Evolutionary conservation across 2,888 invertebrate genomes (phyloP).

Genomic region (Cyclophora punctaria): DNA sequence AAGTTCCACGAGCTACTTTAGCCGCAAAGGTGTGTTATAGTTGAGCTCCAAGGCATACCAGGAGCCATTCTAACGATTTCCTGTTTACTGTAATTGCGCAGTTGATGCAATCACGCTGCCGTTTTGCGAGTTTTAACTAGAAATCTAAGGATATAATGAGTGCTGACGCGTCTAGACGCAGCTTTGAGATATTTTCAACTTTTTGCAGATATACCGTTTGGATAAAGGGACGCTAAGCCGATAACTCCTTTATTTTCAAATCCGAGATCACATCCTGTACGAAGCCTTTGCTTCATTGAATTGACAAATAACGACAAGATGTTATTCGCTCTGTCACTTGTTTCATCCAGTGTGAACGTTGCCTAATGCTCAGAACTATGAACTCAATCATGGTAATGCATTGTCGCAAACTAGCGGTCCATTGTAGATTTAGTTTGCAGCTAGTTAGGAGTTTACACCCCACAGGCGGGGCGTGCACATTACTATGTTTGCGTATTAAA

Average conservation of each 20-base stretch:
- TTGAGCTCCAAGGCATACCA: neutral
- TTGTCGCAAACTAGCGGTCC: conserved; percentile 18
- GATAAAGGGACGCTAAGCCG: no score
- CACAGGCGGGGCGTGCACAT: no score
- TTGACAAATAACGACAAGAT: conserved; percentile 1
- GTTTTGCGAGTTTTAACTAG: conserved; percentile 5
- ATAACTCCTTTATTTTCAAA: no score
- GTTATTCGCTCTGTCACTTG: conserved; percentile 2
- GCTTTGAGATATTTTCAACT: no score
- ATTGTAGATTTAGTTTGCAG: conserved; percentile 12
- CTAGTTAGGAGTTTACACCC: neutral
- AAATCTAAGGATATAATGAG: conserved; percentile 10
- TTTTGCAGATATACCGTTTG: no score
- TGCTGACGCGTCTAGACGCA: conserved; percentile 4
- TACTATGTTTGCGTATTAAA: no score
- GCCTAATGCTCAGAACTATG: conserved; percentile 11
- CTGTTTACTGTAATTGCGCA: conserved; percentile 16
- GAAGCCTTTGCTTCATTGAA: no score
- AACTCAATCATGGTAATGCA: conserved; percentile 23
- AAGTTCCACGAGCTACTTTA: no score
- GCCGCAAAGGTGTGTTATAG: no score
- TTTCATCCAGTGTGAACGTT: conserved; percentile 10
- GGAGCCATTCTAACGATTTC: conserved; percentile 13
- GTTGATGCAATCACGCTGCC: conserved; percentile 12
- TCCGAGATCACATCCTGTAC: no score